Percentiles rank a stretch among this genome's conserved stretches.
Evolutionary conservation across 2,113 vertebrate genomes (phyloP).

Genomic region (Phocoena phocoena): DNA sequence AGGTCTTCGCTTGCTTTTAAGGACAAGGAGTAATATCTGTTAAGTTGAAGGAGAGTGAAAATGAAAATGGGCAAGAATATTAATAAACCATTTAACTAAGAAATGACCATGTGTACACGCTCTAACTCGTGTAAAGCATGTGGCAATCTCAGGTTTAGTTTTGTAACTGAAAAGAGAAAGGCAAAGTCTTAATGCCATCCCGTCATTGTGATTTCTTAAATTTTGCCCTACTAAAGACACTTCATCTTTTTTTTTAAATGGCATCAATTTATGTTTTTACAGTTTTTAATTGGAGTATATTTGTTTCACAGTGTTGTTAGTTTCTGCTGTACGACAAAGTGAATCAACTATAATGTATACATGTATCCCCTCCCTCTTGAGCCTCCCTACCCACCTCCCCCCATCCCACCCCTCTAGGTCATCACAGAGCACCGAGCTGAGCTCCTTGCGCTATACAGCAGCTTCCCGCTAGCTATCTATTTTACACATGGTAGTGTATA

Average conservation of each 20-base stretch:
- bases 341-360: no score
- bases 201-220: neutral
- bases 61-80: slow-evolving; percentile 40
- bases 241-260: neutral
- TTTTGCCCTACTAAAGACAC: neutral
- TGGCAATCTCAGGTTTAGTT: neutral
- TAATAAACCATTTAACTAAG: slow-evolving; percentile 39
- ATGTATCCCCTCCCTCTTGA: no score
- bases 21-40: slow-evolving; percentile 41
- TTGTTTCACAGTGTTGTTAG: no score
- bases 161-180: slow-evolving; percentile 29
- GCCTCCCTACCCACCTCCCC: no score
- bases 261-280: no score
- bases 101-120: neutral
- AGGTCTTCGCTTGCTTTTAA: slow-evolving; percentile 41
- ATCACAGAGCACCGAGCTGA: no score
- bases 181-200: neutral
- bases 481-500: no score
- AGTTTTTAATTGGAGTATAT: no score
- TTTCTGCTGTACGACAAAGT: no score
- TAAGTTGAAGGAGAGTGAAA: slow-evolving; percentile 36
- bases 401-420: no score
- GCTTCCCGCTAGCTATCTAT: no score
- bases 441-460: no score
- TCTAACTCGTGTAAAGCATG: slow-evolving; percentile 3